phyloP scores from a whole-genome alignment of 2,797 vertebrate genomes.

The Valencia hispanica region DNA sequence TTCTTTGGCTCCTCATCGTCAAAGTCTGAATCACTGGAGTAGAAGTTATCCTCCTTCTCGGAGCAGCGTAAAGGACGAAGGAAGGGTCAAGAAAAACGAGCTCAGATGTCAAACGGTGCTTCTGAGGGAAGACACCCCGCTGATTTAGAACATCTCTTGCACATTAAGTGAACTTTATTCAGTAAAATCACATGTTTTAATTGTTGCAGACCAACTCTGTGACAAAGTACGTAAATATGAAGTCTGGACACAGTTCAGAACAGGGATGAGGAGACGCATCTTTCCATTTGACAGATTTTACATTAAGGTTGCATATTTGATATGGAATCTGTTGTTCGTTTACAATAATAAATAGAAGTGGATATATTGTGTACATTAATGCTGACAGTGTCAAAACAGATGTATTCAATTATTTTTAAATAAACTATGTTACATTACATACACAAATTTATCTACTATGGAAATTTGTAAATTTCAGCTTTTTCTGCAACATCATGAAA shows the following conservation, averaged over 20 bases:
- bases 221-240: background rate
- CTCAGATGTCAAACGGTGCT: background rate
- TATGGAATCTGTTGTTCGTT: background rate
- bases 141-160: background rate
- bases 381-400: background rate
- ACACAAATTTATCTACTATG: background rate
- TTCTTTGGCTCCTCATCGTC: conserved; percentile 93
- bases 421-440: background rate
- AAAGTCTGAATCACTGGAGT: conserved; percentile 95
- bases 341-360: background rate
- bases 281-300: background rate
- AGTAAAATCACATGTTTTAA: background rate
- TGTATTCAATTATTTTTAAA: background rate
- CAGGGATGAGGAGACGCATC: background rate
- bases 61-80: conserved; percentile 66
- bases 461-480: too few relatives aligned
- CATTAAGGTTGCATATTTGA: background rate
- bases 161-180: background rate
- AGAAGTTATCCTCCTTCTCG: conserved; percentile 83
- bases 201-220: background rate
- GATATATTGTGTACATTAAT: background rate
- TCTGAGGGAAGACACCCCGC: background rate
- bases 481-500: too few relatives aligned
- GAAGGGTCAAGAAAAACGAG: conserved; percentile 65
- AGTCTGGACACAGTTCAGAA: background rate